Conservation (phyloP, 2,888 invertebrate genomes). For the Thyatira batis region DNA sequence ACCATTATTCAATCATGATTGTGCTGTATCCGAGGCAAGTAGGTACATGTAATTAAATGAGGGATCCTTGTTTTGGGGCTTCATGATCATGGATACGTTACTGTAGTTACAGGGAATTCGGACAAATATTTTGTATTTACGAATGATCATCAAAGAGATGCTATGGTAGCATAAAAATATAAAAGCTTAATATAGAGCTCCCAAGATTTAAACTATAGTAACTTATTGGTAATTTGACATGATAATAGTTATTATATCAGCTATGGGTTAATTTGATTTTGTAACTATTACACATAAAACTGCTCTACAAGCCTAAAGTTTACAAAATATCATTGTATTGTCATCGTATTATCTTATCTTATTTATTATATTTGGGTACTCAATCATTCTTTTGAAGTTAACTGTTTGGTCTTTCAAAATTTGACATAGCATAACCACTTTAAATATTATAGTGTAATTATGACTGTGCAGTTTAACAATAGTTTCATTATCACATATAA, state of each 20-base stretch:
- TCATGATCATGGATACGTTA: slow-evolving; percentile 19
- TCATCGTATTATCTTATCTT: too few relatives aligned
- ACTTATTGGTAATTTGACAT: not conserved
- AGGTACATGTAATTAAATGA: slow-evolving; percentile 46
- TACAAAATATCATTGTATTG: too few relatives aligned
- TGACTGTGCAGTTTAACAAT: not conserved
- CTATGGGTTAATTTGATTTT: too few relatives aligned
- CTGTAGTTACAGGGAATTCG: slow-evolving; percentile 15
- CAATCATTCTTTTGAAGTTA: too few relatives aligned
- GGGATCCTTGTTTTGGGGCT: slow-evolving; percentile 35
- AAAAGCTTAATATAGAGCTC: too few relatives aligned
- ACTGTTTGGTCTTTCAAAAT: not conserved
- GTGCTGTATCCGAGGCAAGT: slow-evolving; percentile 29
- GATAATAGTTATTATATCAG: too few relatives aligned
- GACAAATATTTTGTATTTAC: slow-evolving; percentile 9
- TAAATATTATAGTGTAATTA: not conserved
- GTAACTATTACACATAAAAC: not conserved
- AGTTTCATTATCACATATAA: not conserved
- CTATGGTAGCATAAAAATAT: too few relatives aligned
- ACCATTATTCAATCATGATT: slow-evolving; percentile 61
- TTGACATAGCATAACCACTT: not conserved
- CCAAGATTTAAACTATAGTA: too few relatives aligned
- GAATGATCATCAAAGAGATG: not conserved
- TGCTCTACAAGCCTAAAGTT: too few relatives aligned
- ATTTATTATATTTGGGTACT: too few relatives aligned